Percentiles rank a stretch among this genome's conserved stretches.
Conservation (phyloP, 2,113 vertebrate genomes). For the Mastomys natalensis region DNA sequence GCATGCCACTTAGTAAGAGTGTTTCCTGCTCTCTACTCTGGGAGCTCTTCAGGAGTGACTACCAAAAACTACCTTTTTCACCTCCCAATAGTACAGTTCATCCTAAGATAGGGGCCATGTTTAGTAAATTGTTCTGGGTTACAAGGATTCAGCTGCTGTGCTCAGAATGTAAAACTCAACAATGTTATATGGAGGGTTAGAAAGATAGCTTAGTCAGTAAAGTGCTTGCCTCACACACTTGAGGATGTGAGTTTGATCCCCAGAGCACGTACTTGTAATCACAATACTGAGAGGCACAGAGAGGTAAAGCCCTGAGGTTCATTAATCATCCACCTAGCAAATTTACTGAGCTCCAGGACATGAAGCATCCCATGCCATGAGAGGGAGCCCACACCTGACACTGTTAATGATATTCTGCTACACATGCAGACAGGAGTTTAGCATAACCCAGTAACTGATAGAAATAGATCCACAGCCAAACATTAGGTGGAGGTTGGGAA, state of each 20-base stretch:
- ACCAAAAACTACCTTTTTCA: background rate
- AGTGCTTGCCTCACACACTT: background rate
- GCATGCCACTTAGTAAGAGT: background rate
- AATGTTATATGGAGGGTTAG: background rate
- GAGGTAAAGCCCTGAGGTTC: background rate
- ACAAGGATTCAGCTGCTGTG: background rate
- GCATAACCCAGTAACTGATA: background rate
- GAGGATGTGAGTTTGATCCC: background rate
- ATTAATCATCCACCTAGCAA: background rate
- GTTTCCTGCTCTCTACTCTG: background rate
- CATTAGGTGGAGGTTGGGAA: background rate
- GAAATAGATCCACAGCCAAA: background rate
- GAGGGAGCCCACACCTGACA: background rate
- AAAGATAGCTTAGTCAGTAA: background rate
- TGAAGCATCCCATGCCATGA: background rate
- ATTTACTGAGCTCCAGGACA: background rate
- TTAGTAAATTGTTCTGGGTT: background rate
- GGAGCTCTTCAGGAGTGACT: background rate
- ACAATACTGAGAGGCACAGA: background rate
- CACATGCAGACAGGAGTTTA: background rate
- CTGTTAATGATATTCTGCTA: background rate
- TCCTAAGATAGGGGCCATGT: background rate
- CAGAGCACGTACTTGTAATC: background rate
- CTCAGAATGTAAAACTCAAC: background rate
- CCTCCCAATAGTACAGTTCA: background rate